Evolutionary conservation across 2,113 vertebrate species (phyloP), one percentile per base, ranked within the genome.

Genomic region (Ceyx margarethae): DNA sequence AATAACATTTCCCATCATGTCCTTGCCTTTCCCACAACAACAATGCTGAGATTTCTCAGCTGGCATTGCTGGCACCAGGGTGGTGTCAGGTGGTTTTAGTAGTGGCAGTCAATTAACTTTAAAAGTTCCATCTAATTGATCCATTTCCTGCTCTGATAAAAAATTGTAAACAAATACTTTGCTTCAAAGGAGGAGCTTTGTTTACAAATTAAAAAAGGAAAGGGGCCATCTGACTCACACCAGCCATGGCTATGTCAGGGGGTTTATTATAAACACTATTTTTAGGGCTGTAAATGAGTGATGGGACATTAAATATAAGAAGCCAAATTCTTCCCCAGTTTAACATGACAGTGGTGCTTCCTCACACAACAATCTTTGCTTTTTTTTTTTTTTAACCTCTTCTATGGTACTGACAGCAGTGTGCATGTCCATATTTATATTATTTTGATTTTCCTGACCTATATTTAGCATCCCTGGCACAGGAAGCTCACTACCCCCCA

Each of bases 121-220:
- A 81, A 90, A 93, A 85, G 75, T 90, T 91, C 65, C 60, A 95
- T 92, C 87, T 95, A 93, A 96, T 93, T 89, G 91, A 95, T 95
- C 94, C 85, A 92, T 92, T 95, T 95, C 94, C 94, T 91, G 84
- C 78, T 92, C 91, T 10, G 89, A 90, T 94, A 94, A 91, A 96
- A 78, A 95, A 87, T 14, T 50, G 89, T 94, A 95, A 95, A 95
- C 90, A 96, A 92, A 89, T 73, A 81, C 79, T 85, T 89, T n/a
- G 77, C 91, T 95, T 96, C 94, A 96, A 96, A 96, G 89, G 64
- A 89, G 37, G 10, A 71, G 71, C 62, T 90, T 71, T 87, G 77
- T 79, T 93, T 76, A 56, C 75, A 90, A 95, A 93, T 83, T 61
- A 69, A 84, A 90, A 80, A 89, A 75, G 80, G 67, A 88, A 95